Evolutionary conservation across 2,888 invertebrate genomes (phyloP).

Genomic region (Nezara viridula): DNA sequence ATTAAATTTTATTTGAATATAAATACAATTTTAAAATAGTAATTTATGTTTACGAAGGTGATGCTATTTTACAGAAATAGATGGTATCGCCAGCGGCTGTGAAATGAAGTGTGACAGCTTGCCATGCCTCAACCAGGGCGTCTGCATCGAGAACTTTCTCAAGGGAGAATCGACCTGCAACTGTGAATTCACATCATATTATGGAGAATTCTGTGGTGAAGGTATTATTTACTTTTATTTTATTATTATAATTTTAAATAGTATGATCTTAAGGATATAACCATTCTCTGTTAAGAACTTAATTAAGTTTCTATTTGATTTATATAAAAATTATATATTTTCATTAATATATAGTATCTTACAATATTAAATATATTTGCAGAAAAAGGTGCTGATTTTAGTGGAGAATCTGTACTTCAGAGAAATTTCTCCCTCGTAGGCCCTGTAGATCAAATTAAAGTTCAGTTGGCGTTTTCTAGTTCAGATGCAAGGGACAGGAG

Average conservation of each 20-base stretch:
- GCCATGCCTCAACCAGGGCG: constrained; percentile 89
- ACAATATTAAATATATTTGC: constrained; percentile 54
- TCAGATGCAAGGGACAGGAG: constrained; percentile 83
- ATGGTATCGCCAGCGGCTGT: constrained; percentile 84
- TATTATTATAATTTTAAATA: not conserved
- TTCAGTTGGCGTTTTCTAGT: constrained; percentile 89
- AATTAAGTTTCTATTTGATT: not conserved
- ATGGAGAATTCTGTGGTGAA: constrained; percentile 88
- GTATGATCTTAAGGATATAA: not conserved
- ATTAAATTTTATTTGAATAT: not conserved
- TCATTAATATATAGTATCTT: not conserved
- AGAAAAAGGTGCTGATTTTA: constrained; percentile 91
- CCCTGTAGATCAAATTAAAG: constrained; percentile 81
- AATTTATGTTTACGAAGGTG: not conserved
- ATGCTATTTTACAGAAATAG: constrained; percentile 70
- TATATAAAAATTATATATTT: not conserved
- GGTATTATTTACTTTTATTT: constrained; percentile 68
- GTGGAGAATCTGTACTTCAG: constrained; percentile 86
- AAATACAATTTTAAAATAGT: not conserved
- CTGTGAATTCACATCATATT: constrained; percentile 90
- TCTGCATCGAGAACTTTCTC: constrained; percentile 90
- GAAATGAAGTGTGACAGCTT: constrained; percentile 90
- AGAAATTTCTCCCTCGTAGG: constrained; percentile 82
- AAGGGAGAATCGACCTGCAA: constrained; percentile 89
- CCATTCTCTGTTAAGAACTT: not conserved